Evolutionary conservation across 2,113 vertebrate genomes (phyloP), one percentile per base, ranked within the genome.

Genomic region (Larimichthys polyactis): DNA sequence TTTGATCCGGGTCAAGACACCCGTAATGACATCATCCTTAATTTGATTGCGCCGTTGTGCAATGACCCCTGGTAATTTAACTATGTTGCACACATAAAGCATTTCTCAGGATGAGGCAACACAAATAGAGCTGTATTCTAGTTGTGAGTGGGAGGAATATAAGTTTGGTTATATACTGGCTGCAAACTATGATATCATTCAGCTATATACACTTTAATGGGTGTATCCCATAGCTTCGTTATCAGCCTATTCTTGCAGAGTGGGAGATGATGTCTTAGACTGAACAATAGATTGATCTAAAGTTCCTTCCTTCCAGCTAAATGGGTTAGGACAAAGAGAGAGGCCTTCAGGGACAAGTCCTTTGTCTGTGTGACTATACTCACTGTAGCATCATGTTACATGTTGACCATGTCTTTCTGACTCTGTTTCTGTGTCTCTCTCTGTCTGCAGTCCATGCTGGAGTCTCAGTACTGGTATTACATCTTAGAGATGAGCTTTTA

Each of bases 391-490:
- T 84, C 69, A 24, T 43, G 68, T 89, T 78, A 63, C 85, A 69
- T 24, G 11, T 10, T 29, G 27, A 6, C 71, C 57, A 10, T 11
- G 43, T 87, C 68, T 81, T 29, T 66, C 22, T 46, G 16, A 65
- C 67, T 79, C 14, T 72, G 32, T 67, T 8, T 82, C 11, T 78
- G 19, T 81, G n/a, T 83, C 12, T 78, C 55, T 86, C 24, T 78
- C 16, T 86, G 54, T 36, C 76, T 85, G 3, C 90, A 99, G 98
- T 92, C 96, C 11, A 49, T 99, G 95, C 93, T 99, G 85, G 91
- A 95, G 0, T 99, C 98, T 11, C 98, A 99, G 69, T 99, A 99
- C 82, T 99, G 98, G 98, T 99, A 99, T 90, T 99, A 99, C 87
- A 94, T 97, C 81, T 48, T 94, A 75, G 97, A 99, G 91, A 96